Evolutionary conservation across 2,113 vertebrate species (phyloP).

Genomic region (Lampris megalopsis): DNA sequence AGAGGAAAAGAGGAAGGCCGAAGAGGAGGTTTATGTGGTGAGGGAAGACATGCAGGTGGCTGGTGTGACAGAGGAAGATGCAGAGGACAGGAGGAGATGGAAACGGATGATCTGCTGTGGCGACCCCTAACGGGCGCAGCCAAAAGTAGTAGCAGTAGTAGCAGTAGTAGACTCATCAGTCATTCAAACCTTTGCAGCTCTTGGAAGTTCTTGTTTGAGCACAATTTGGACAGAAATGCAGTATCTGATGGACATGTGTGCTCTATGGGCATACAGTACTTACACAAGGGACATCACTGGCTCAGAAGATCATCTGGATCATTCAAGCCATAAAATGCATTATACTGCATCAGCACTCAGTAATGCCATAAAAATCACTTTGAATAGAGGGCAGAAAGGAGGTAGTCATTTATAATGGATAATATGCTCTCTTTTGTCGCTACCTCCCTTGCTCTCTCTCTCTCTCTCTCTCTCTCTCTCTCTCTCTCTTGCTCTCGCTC

Average conservation of each 20-base stretch:
- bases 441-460: constrained; percentile 26
- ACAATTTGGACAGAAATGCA: neutral
- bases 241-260: constrained; percentile 3
- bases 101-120: too few relatives aligned
- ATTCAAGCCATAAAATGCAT: constrained; percentile 31
- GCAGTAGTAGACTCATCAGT: neutral
- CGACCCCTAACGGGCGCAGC: too few relatives aligned
- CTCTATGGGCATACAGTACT: neutral
- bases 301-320: constrained; percentile 19
- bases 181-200: neutral
- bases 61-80: too few relatives aligned
- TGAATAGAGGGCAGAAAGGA: constrained; percentile 37
- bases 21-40: too few relatives aligned
- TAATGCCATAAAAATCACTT: constrained; percentile 44
- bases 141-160: too few relatives aligned
- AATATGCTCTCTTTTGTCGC: constrained; percentile 63
- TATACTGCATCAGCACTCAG: constrained; percentile 60
- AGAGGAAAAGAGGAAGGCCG: too few relatives aligned
- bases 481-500: neutral
- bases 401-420: constrained; percentile 62
- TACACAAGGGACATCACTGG: constrained; percentile 22
- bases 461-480: constrained; percentile 17
- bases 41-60: too few relatives aligned
- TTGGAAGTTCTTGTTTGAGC: constrained; percentile 16
- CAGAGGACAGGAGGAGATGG: too few relatives aligned